Evolutionary conservation across 2,797 vertebrate species (phyloP), one percentile per base, ranked within the genome.

Genomic region (Sebastes wilsoni): DNA sequence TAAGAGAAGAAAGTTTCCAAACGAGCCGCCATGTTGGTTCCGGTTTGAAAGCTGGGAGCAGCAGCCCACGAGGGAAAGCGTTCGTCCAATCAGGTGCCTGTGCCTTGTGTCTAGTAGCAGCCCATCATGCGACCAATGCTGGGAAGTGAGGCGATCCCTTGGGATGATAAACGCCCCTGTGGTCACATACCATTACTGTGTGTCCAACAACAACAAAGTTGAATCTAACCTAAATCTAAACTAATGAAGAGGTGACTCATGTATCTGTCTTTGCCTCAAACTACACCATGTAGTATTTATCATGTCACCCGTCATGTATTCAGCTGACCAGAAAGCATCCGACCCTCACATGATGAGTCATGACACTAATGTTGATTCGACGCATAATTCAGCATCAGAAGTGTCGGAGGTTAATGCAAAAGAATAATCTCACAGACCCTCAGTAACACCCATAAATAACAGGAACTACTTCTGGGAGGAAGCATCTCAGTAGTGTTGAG

Each of bases 401-500:
- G 14, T 34, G 75, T 66, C 6, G 32, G 30, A 74, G 61, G 58
- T 72, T 71, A 79, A 80, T n/a, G 36, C n/a, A 55, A 32, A 82
- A 42, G 32, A 85, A 73, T 60, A 81, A 70, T 79, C 28, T 20
- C 27, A 12, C 0, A n/a, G 60, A 28, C 11, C 13, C 64, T 66
- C 20, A 42, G 69, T 9, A 65, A 68, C 42, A 22, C 32, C 66
- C 69, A 85, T 77, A 80, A 87, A 82, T 75, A 85, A 77, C n/a
- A 20, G 59, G 59, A 72, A 68, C 60, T 55, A 77, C 32, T 14
- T 32, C 59, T 56, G 69, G 61, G 81, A 85, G 79, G 81, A 89
- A 81, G 66, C 46, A 14, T 68, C 70, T 73, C 67, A 55, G 82
- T 32, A 25, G 66, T 56, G 32, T 25, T 12, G 42, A 78, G 59